Base-by-base conservation (phyloP, 2,113 vertebrate species). In the Halcyon senegalensis region DNA sequence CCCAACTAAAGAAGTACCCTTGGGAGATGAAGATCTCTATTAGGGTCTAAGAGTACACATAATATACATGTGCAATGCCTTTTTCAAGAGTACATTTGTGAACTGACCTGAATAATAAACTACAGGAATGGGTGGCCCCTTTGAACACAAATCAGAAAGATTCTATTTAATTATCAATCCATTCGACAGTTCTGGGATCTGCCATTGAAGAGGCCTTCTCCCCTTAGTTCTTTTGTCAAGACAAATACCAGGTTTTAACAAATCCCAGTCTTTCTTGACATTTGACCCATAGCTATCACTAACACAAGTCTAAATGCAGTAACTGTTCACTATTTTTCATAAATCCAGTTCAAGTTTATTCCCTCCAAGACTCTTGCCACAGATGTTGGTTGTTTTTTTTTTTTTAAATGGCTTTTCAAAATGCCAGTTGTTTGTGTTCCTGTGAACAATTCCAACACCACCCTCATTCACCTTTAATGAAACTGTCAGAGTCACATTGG, bases 321-420 rank as follows among this genome's bases (percentile, higher is more conserved):
- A 87, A 30, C 33, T 35, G 3, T n/a, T 53, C 30, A 83, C 5
- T 25, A 27, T 6, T 46, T 76, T 41, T 50, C 24, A n/a, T 27
- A 85, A 73, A 84, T 50, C 41, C 7, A 50, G 21, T n/a, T 10
- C 23, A 78, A 87, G 4, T 53, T 84, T 39, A 51, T 66, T 72
- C 17, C 23, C 7, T 79, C 15, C 4, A 39, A 48, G 9, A 56
- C 46, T 56, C 30, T 76, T 79, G 23, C 5, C 33, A 77, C 7
- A 60, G 9, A 21, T 72, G n/a, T 28, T 4, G 11, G 28, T 53
- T 5, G 3, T 0, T 27, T 24, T 50, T 24, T 24, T 24, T 10
- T 48, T 48, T 55, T 35, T 4, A 37, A 37, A 39, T 39, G 1
- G 12, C 7, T 63, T 74, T 84, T 41, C 28, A 72, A 87, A 94